phyloP scores from a whole-genome alignment of 2,888 invertebrate species.

The Temnothorax unifasciatus region DNA sequence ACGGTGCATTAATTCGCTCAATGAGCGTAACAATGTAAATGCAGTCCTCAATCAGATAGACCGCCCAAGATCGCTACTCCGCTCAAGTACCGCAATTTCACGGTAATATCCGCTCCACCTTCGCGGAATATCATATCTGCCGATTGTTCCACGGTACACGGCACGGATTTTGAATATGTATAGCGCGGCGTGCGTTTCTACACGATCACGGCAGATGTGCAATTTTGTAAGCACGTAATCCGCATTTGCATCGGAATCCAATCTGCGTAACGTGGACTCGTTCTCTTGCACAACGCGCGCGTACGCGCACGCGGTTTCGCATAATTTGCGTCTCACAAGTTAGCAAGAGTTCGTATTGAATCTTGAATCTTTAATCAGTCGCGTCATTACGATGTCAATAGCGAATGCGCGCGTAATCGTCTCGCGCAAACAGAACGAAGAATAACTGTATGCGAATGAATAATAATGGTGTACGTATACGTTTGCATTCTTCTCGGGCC shows the following conservation, averaged over 20 bases:
- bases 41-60: conserved; percentile 66
- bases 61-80: conserved; percentile 35
- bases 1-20: conserved; percentile 77
- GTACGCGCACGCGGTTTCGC: background rate
- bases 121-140: conserved; percentile 11
- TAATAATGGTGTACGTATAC: background rate
- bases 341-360: conserved; percentile 10
- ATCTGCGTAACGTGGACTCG: conserved; percentile 2
- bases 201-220: conserved; percentile 10
- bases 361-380: conserved; percentile 9
- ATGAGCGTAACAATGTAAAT: conserved; percentile 75
- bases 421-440: background rate
- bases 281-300: conserved; percentile 37
- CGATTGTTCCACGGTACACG: background rate
- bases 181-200: conserved; percentile 22
- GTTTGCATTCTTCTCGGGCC: background rate
- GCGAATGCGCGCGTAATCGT: background rate
- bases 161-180: conserved; percentile 43
- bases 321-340: conserved; percentile 4
- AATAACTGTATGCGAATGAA: conserved; percentile 14
- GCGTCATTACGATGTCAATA: background rate
- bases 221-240: conserved; percentile 44
- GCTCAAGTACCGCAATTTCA: conserved; percentile 45
- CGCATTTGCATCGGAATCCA: conserved; percentile 49
- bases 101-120: conserved; percentile 48